These are phyloP conservation scores for Unio delphinus DNA, from an alignment of 2,888 invertebrate genomes.

Conservation along the genomic window DNA sequence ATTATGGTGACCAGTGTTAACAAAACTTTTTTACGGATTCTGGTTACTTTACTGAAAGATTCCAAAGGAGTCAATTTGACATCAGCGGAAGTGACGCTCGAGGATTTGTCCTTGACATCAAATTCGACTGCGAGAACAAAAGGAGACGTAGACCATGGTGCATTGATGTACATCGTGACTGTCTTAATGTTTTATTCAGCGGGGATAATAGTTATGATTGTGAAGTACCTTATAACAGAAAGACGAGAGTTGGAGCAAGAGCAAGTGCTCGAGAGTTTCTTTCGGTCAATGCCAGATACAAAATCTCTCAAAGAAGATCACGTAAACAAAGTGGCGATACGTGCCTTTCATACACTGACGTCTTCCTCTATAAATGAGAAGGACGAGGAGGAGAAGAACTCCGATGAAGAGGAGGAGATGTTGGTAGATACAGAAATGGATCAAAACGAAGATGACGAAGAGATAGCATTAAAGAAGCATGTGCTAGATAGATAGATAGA, in stretches of 20 bases:
- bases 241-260: constrained; percentile 59
- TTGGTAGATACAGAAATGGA: too few relatives aligned
- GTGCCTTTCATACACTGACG: constrained; percentile 62
- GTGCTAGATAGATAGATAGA: too few relatives aligned
- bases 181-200: constrained; percentile 60
- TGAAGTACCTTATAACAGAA: constrained; percentile 58
- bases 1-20: too few relatives aligned
- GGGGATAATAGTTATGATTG: constrained; percentile 60
- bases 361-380: constrained; percentile 29
- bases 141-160: constrained; percentile 51
- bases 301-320: constrained; percentile 51
- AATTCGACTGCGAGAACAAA: neutral
- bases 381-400: too few relatives aligned
- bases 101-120: too few relatives aligned
- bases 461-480: too few relatives aligned
- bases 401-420: too few relatives aligned
- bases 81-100: too few relatives aligned
- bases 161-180: constrained; percentile 59
- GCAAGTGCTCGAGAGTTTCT: constrained; percentile 59
- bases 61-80: too few relatives aligned
- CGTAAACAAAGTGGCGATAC: constrained; percentile 61
- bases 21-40: too few relatives aligned
- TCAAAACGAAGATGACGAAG: too few relatives aligned
- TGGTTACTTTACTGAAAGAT: too few relatives aligned
- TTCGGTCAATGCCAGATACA: constrained; percentile 55